Evolutionary conservation across 2,888 invertebrate genomes (phyloP), one percentile per base, ranked within the genome.

Genomic region (Ophion slaviceki): DNA sequence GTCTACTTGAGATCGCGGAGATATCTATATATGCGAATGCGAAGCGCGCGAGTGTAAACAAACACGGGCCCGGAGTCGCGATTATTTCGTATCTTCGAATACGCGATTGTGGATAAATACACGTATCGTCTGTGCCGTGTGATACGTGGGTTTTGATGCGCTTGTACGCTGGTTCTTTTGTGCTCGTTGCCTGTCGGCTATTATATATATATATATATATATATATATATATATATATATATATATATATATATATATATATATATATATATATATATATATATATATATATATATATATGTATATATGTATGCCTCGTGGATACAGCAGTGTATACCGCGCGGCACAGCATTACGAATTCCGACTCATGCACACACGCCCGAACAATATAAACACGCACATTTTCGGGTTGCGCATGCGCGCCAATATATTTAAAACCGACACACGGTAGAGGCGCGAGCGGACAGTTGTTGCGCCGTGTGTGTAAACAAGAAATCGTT

Each of bases 81-180:
- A 85, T 85, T 85, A 82, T 82, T 82, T 76, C 20, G 82, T 85
- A 82, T 85, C 82, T 82, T 57, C 53, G 67, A 70, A 82, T 47
- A 64, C 53, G 10, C 72, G 74, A 59, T 80, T 57, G 14, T 32
- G 53, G 53, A 36, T 71, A 57, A 68, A 75, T 32, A 76, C 78
- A 36, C 36, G n/a, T 59, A 14, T 1, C 36, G 32, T 40, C 36
- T 14, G 57, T 68, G n/a, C 71, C 7, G 11, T 5, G 61, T 59
- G 20, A 11, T 71, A 32, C 32, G 53, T n/a, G 53, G 17, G 32
- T 32, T 32, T n/a, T 32, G 24, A 5, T 17, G 57, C 61, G 5
- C 17, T 24, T 11, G 17, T 62, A 7, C 24, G 7, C 57, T 20
- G 59, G 20, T 72, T 47, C 47, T 71, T 53, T n/a, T n/a, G 28